Conservation (phyloP, 2,888 invertebrate genomes). For the Acanthosepion lycidas region DNA sequence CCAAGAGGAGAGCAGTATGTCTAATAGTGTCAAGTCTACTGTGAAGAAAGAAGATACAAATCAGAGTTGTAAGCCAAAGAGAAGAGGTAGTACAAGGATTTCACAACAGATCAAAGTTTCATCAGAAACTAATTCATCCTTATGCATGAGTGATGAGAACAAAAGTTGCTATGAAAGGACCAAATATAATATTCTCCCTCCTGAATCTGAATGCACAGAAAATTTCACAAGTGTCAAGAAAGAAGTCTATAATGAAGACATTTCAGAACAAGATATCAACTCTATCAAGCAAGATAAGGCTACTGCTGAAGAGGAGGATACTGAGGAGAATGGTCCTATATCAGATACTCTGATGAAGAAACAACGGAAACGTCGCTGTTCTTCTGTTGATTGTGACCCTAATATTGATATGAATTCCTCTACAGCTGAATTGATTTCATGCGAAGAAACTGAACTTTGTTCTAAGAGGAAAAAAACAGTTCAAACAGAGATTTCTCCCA, state of each 20-base stretch:
- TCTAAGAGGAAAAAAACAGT: slow-evolving; percentile 43
- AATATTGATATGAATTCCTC: neutral
- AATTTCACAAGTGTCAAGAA: slow-evolving; percentile 50
- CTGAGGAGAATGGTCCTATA: slow-evolving; percentile 37
- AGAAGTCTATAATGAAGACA: slow-evolving; percentile 47
- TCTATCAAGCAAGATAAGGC: slow-evolving; percentile 48
- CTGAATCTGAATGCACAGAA: slow-evolving; percentile 53
- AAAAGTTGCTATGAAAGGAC: slow-evolving; percentile 45
- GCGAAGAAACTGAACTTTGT: neutral
- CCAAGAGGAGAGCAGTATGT: neutral
- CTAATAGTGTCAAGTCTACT: neutral
- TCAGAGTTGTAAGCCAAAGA: neutral
- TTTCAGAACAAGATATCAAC: slow-evolving; percentile 39
- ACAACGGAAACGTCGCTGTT: slow-evolving; percentile 25
- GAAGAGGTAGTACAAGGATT: neutral
- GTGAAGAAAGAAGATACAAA: slow-evolving; percentile 39
- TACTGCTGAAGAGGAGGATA: slow-evolving; percentile 46
- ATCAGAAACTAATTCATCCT: neutral
- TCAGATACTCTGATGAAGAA: neutral
- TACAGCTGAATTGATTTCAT: neutral
- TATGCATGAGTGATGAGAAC: neutral
- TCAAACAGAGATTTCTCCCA: slow-evolving; percentile 24
- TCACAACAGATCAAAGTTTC: slow-evolving; percentile 25
- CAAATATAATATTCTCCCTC: too few relatives aligned
- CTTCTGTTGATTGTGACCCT: slow-evolving; percentile 36